Conservation (phyloP, 2,888 invertebrate genomes). For the Cryptocheilus praepositus region DNA sequence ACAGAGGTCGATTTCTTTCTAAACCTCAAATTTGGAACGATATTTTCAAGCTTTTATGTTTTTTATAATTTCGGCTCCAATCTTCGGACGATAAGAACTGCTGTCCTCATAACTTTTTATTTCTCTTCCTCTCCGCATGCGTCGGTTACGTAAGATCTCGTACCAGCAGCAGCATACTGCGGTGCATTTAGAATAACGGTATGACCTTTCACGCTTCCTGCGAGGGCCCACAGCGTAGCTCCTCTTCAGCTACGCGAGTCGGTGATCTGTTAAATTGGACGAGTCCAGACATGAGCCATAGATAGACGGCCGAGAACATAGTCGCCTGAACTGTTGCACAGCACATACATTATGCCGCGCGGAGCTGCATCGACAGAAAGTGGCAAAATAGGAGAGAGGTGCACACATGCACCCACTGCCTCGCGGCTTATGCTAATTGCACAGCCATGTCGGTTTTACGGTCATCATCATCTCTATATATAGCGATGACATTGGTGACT, state of each 20-base stretch:
- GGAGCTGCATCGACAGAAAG: background rate
- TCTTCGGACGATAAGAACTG: background rate
- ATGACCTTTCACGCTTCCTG: constrained; percentile 23
- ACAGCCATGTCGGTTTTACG: constrained; percentile 49
- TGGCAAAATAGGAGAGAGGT: background rate
- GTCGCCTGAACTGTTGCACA: no score
- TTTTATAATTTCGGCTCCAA: background rate
- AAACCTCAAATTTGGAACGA: no score
- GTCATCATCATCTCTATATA: constrained; percentile 70
- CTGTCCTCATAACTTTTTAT: background rate
- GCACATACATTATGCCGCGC: background rate
- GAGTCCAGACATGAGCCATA: constrained; percentile 3
- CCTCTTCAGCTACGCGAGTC: no score
- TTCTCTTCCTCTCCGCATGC: constrained; percentile 4
- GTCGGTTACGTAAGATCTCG: constrained; percentile 7
- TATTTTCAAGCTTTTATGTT: no score
- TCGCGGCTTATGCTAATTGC: constrained; percentile 60
- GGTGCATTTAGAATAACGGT: constrained; percentile 29
- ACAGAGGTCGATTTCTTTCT: no score
- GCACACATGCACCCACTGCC: background rate
- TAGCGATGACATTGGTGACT: constrained; percentile 72
- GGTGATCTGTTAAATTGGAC: background rate
- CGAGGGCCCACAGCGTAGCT: background rate
- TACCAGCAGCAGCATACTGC: background rate
- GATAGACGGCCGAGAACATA: background rate